Percentiles rank a stretch among this genome's conserved stretches.
These are phyloP conservation scores for Galeopterus variegatus DNA, from an alignment of 2,113 vertebrate species.

Conservation along the genomic window DNA sequence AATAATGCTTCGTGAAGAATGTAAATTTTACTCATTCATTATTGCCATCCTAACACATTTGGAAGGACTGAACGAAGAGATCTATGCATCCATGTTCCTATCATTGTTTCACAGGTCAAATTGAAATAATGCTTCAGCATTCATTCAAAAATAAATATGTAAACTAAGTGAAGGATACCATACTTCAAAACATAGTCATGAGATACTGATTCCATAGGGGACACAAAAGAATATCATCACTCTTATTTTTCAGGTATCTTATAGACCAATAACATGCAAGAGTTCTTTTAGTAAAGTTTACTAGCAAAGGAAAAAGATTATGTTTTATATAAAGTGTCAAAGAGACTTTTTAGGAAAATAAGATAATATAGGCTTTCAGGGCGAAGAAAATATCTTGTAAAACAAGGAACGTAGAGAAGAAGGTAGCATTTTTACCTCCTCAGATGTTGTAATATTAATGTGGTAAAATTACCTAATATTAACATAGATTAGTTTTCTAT, in stretches of 20 bases:
- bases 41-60: not conserved
- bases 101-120: slow-evolving; percentile 53
- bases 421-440: slow-evolving; percentile 25
- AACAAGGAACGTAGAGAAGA: not conserved
- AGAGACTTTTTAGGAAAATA: slow-evolving; percentile 32
- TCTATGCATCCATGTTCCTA: not conserved
- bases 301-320: slow-evolving; percentile 2
- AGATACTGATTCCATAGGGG: not conserved
- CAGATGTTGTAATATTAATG: not conserved
- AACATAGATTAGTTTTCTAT: not conserved
- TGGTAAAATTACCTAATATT: slow-evolving; percentile 36
- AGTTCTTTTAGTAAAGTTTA: not conserved
- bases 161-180: not conserved
- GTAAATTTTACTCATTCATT: not conserved
- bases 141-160: slow-evolving; percentile 37
- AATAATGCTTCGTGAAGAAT: not conserved
- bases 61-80: not conserved
- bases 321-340: not conserved
- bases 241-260: not conserved
- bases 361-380: not conserved
- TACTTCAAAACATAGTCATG: slow-evolving; percentile 4
- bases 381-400: not conserved
- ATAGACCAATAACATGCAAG: not conserved
- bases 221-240: not conserved
- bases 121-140: not conserved